Percentiles rank a stretch among this genome's conserved stretches.
These are phyloP conservation scores for Ptychochromis oligacanthus DNA, from an alignment of 2,113 vertebrate genomes.

Conservation along the genomic window DNA sequence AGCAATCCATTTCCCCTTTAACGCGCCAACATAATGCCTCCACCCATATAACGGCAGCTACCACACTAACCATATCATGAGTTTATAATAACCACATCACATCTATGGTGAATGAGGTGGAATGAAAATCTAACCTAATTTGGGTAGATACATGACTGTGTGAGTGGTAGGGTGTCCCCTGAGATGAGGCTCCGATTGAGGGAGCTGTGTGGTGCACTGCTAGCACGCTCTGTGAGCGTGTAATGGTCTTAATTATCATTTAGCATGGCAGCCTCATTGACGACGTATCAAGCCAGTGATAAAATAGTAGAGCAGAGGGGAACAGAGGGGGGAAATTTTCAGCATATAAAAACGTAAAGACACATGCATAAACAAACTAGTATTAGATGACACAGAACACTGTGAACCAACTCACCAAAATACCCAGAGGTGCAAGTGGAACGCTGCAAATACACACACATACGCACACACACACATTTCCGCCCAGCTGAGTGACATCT, in stretches of 20 bases:
- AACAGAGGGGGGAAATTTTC: conserved; percentile 16
- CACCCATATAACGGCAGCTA: conserved; percentile 57
- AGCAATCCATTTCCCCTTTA: conserved; percentile 56
- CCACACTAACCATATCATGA: conserved; percentile 73
- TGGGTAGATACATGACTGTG: conserved; percentile 68
- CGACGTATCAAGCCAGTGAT: conserved; percentile 60
- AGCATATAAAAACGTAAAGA: conserved; percentile 42
- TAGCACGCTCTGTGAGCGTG: conserved; percentile 72
- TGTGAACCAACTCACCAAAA: conserved; percentile 6
- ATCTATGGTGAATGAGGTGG: conserved; percentile 70
- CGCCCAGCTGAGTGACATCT: conserved; percentile 66
- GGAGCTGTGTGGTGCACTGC: conserved; percentile 56
- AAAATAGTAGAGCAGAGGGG: conserved; percentile 52
- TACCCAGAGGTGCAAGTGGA: conserved; percentile 17
- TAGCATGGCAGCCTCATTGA: conserved; percentile 73
- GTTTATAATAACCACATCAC: conserved; percentile 75
- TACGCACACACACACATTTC: conserved; percentile 16
- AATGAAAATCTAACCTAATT: conserved; percentile 78
- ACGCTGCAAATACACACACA: conserved; percentile 16
- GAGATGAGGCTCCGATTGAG: conserved; percentile 69
- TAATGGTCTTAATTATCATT: conserved; percentile 81
- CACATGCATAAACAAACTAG: conserved; percentile 10
- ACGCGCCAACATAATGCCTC: conserved; percentile 51
- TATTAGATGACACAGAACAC: conserved; percentile 6
- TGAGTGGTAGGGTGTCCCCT: conserved; percentile 67